Evolutionary conservation across 2,888 invertebrate genomes (phyloP).

Genomic region (Chironomus tentans): DNA sequence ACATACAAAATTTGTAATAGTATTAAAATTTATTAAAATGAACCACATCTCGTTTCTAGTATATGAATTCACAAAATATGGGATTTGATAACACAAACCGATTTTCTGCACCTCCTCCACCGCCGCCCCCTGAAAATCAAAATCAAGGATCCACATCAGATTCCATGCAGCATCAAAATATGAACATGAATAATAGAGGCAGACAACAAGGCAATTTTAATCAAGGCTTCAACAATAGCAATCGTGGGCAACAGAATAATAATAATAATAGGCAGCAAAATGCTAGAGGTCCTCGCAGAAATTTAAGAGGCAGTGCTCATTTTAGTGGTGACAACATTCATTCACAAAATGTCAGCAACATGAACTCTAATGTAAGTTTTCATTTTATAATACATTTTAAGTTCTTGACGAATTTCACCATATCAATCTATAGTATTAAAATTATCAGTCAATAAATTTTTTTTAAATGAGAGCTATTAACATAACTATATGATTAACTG

Average conservation of each 20-base stretch:
- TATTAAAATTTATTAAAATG: no score
- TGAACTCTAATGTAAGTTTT: no score
- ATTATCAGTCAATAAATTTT: no score
- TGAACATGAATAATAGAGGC: constrained; percentile 25
- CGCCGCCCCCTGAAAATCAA: constrained; percentile 42
- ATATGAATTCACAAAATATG: neutral
- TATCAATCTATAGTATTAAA: no score
- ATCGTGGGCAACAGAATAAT: constrained; percentile 31
- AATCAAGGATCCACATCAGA: constrained; percentile 41
- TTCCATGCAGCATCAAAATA: constrained; percentile 30
- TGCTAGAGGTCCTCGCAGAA: neutral
- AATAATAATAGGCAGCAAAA: constrained; percentile 34
- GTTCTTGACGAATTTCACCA: no score
- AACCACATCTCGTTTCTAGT: neutral
- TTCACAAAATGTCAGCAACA: no score
- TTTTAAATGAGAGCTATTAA: no score
- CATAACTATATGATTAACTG: no score
- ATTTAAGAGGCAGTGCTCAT: neutral
- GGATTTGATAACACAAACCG: neutral
- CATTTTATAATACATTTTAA: no score
- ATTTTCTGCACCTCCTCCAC: constrained; percentile 37
- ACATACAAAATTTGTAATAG: no score
- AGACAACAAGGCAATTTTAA: constrained; percentile 27
- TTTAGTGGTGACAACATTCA: neutral
- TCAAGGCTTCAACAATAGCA: constrained; percentile 29